Base-by-base conservation (phyloP, 2,888 invertebrate species). In the Andrena fulva region DNA sequence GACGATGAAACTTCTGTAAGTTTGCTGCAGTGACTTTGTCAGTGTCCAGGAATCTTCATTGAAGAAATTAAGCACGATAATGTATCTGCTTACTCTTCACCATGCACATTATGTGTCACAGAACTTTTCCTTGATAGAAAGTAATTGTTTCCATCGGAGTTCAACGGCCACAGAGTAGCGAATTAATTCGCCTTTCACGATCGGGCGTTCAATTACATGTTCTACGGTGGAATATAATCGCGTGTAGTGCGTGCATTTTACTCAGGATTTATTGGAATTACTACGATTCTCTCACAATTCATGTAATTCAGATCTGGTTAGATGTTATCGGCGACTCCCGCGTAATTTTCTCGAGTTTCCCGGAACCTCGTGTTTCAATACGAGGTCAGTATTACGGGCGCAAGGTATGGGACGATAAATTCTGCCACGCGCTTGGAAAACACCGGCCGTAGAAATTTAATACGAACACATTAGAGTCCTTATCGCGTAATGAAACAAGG, bases 401-500 rank as follows among this genome's bases (percentile, higher is more conserved):
- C 20, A 50, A 12, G 24, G 24, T 27, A n/a, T 20, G 48, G 54
- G 10, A 66, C 67, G n/a, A 67, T 80, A 75, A 81, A 80, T 75
- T 71, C 60, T 27, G 81, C 31, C 67, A 75, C 74, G 63, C 67
- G 70, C n/a, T 31, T 35, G 54, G 48, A 60, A 64, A 81, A 70
- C 69, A 56, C 54, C 33, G 56, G 48, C n/a, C 54, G 27, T 24
- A 59, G 81, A 74, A 80, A 82, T 62, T 50, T 82, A 75, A 75
- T 80, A 68, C 56, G 67, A 59, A 42, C 31, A 42, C 74, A 75
- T 82, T 71, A 52, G 48, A 67, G 62, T 62, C 35, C 56, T 80
- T 80, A 82, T 80, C 75, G 64, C n/a, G 62, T 68, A 82, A 60
- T 66, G 54, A 82, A 82, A 66, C 69, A 78, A 78, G 59, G 35